Percentiles rank a stretch among this genome's conserved stretches.
These are phyloP conservation scores for Tachysurus vachellii DNA, from an alignment of 2,113 vertebrate genomes.

Conservation along the genomic window DNA sequence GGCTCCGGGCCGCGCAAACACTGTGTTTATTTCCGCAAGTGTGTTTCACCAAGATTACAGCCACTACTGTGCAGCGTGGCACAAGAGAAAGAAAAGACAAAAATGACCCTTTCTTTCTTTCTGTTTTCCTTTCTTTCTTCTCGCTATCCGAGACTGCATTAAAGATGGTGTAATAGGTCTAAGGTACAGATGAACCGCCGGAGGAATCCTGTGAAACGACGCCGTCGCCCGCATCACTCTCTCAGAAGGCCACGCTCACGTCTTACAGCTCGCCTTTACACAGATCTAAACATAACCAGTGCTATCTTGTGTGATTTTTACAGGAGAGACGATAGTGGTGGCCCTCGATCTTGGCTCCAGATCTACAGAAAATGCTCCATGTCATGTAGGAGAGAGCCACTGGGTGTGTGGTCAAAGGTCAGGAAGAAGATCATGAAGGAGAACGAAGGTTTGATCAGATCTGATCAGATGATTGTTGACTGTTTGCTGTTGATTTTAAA, in stretches of 20 bases:
- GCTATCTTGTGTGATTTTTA: constrained; percentile 8
- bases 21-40: constrained; percentile 77
- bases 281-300: constrained; percentile 38
- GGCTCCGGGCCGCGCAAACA: constrained; percentile 71
- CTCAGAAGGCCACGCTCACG: constrained; percentile 38
- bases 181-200: constrained; percentile 15
- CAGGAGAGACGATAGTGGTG: constrained; percentile 17
- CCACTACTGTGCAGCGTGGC: constrained; percentile 66
- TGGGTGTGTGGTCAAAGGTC: neutral
- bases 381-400: neutral
- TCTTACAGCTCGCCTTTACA: constrained; percentile 36
- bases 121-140: neutral
- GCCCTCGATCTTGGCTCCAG: neutral
- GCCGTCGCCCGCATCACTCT: constrained; percentile 53
- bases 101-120: neutral
- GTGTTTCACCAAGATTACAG: constrained; percentile 77
- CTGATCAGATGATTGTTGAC: neutral
- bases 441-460: neutral
- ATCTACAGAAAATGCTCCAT: constrained; percentile 1
- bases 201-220: constrained; percentile 34
- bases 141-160: constrained; percentile 44
- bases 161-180: constrained; percentile 49
- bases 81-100: constrained; percentile 34
- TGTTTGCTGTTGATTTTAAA: constrained; percentile 12
- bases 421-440: neutral